Conservation (phyloP, 1,140 invertebrate species). For the Acyrthosiphon pisum region DNA sequence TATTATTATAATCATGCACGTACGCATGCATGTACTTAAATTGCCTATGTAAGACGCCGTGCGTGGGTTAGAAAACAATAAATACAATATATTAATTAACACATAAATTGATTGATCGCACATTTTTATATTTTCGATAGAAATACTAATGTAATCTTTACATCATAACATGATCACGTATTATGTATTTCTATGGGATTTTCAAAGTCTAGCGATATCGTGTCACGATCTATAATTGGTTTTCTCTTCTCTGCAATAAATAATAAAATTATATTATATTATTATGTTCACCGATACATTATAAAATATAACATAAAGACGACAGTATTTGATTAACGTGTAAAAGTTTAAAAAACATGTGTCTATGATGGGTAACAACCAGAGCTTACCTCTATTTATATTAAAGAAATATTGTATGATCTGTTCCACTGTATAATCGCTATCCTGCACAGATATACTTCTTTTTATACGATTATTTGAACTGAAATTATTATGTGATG, state of each 20-base stretch:
- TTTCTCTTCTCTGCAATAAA: background rate
- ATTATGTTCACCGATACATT: background rate
- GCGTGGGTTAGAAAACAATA: background rate
- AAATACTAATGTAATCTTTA: background rate
- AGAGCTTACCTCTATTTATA: background rate
- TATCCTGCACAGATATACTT: background rate
- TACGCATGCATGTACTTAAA: background rate
- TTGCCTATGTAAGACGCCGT: slow-evolving; percentile 31
- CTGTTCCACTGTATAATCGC: background rate
- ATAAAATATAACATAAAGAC: background rate
- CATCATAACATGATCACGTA: background rate
- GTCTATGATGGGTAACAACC: background rate
- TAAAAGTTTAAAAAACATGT: background rate
- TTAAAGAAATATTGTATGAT: background rate
- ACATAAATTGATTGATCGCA: slow-evolving; percentile 16
- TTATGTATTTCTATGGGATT: background rate
- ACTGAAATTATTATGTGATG: slow-evolving; percentile 49
- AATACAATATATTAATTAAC: no score
- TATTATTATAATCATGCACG: background rate
- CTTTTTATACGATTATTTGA: slow-evolving; percentile 53
- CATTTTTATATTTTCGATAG: background rate
- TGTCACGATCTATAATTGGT: background rate
- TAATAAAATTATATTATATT: background rate
- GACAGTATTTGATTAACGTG: background rate
- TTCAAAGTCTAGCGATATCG: background rate